Base-by-base conservation (phyloP, 2,888 invertebrate genomes). In the Adineta ricciae region DNA sequence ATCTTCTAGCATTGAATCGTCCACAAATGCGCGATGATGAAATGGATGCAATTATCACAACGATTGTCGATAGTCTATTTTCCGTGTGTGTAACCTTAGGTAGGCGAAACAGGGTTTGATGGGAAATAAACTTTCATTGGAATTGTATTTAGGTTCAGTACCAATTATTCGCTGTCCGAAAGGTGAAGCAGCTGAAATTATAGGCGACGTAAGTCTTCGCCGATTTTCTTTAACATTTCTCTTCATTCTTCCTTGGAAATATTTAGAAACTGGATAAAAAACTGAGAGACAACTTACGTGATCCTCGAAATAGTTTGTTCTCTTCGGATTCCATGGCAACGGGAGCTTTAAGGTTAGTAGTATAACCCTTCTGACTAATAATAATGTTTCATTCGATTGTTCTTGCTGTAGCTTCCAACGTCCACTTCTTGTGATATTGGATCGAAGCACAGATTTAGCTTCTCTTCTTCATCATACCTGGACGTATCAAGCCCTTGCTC, bases 381-480 rank as follows among this genome's bases (percentile, higher is more conserved):
- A n/a, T n/a, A n/a, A n/a, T n/a, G n/a, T n/a, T 46, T 46, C 46
- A 46, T 46, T 46, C 11, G 46, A 46, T 46, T 50, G 11, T 50
- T 50, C 3, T 84, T 72, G 64, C 19, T 27, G 41, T 21, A 84
- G 50, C 83, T 86, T 84, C 90, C 96, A 97, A 88, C 92, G 98
- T 83, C 98, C 98, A 0, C 92, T 99, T 88, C 92, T 99, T 52
- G 94, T 99, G 87, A 92, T 99, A 86, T 92, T 98, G 85, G 98
- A 99, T 90, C 93, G 98, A 86, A 96, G 95, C 91, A 93, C 97
- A 87, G 98, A 98, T 90, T 93, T 99, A 93, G 97, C 97, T 2
- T 99, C 98, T 73, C 97, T 97, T 41, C 91, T 99, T 86, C 98
- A 98, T 92, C 99, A 99, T 91, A 97, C 99, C 0, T 99, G 99